Base-by-base conservation (phyloP, 2,888 invertebrate species). In the Orthosia cruda region DNA sequence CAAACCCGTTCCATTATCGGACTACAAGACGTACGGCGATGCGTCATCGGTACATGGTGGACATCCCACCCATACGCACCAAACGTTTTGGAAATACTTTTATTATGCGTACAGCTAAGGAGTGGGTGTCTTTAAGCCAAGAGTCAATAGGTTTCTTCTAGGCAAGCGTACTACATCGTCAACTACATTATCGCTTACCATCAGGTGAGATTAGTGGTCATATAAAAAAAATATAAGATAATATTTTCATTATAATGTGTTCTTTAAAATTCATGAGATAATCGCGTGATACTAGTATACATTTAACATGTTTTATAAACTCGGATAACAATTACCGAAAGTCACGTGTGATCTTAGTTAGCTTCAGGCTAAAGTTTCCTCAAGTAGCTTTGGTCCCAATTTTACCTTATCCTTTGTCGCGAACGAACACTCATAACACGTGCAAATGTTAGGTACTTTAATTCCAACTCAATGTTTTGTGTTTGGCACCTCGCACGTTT, bases 371-470 rank as follows among this genome's bases (percentile, higher is more conserved):
- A 58, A 65, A 78, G 26, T 54, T 66, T n/a, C n/a, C 49, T 50
- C 12, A 64, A 58, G 50, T 59, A 47, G 3, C 15, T 50, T 45
- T 61, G 61, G 54, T 45, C 45, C 16, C n/a, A 74, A 61, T 64
- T 26, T 26, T 13, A 62, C 45, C 20, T 16, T 52, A 12, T 49
- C 26, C 54, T 66, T 78, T 69, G 52, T 70, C 11, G 13, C 0
- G 5, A 58, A 71, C 32, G 5, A 58, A 71, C 45, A 54, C 13
- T 54, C 71, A 13, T 59, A 59, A 5, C n/a, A 84, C 72, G 72
- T 72, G 64, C 47, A 40, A 79, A 68, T 54, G 40, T n/a, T 20
- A 40, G n/a, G 40, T 18, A 57, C n/a, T 52, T 54, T 50, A 16
- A 67, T 64, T 40, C 18, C 18, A 59, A 20, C 50, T 57, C 52